Base-by-base conservation (phyloP, 2,113 vertebrate species). In the Plectropomus leopardus region DNA sequence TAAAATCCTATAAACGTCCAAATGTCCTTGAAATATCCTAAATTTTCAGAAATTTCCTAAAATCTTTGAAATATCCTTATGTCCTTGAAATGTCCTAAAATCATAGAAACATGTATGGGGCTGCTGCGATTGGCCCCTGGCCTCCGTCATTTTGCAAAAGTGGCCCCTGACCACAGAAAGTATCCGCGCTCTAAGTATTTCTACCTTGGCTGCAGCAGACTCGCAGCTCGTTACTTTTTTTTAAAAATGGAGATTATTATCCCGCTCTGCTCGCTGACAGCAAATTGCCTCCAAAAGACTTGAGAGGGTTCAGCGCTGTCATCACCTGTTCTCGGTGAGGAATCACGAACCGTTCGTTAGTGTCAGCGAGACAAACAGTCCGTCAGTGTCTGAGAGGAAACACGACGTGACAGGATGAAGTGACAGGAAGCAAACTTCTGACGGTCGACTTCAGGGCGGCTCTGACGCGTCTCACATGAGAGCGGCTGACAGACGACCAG, bases 331-430 rank as follows among this genome's bases (percentile, higher is more conserved):
- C 10, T 16, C 53, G 9, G 63, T 21, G 36, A 70, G 42, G 57
- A 59, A 54, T 67, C 47, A 66, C 75, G 64, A 53, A 64, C 44
- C 30, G 71, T 19, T 23, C 11, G 66, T 80, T 64, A 69, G 64
- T 47, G 63, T 77, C 68, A 68, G 24, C 58, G 28, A 53, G 15
- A 0, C 32, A 32, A 32, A 32, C 32, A 32, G 32, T 32, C 32
- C 32, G 6, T 32, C 32, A 32, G 32, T 32, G 32, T 26, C 21
- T 61, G 1, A 80, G 54, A 70, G 42, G 64, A 69, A 67, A n/a
- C 7, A 0, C 65, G 21, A 40, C 36, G 36, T 40, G 36, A 40
- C 36, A 40, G 36, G 36, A 36, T 36, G 28, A 23, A 72, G 77
- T 8, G 47, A 55, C 55, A n/a, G 81, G 63, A 32, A 21, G 19